Base-by-base conservation (phyloP, 2,113 vertebrate genomes). In the Micronisus gabar region DNA sequence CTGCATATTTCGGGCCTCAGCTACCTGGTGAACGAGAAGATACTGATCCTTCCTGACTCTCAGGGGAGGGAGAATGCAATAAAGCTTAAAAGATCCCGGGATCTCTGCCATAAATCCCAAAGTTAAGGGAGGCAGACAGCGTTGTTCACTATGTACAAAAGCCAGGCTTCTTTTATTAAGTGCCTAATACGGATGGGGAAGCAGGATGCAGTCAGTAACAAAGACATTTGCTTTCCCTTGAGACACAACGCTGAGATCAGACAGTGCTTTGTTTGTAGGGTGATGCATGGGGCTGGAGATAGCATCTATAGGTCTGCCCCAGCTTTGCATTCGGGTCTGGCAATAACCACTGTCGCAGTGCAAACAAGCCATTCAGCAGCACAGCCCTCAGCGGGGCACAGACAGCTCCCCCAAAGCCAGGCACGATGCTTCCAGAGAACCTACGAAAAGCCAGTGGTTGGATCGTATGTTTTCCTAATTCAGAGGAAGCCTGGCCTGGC, bases 341-440 rank as follows among this genome's bases (percentile, higher is more conserved):
- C 29, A 63, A 32, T 8, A 59, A 23, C n/a, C 1, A 2, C 36
- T 53, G 27, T 27, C 0, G 0, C 66, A 40, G 34, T 2, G 22
- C 30, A n/a, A 45, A 47, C 23, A 36, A 8, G 16, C 45, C 58
- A 3, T 15, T 34, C 41, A 47, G 63, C 67, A 86, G 71, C 65
- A 61, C 56, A 58, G 43, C 55, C 29, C 65, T 48, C 86, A 6
- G 7, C 0, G 2, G 26, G 50, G 61, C 73, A 61, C 61, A 59
- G 56, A 8, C 7, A 53, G 68, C 38, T 84, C 53, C 53, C 34
- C 16, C 12, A 19, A 36, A 82, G 66, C 34, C 61, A 16, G 45
- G 41, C 55, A 66, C 0, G 0, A 59, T 5, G 40, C 70, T 68
- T 71, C 61, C 65, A 92, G 58, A 80, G 30, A 88, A 70, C 34